Base-by-base conservation (phyloP, 2,113 vertebrate species). In the Zapornia atra region DNA sequence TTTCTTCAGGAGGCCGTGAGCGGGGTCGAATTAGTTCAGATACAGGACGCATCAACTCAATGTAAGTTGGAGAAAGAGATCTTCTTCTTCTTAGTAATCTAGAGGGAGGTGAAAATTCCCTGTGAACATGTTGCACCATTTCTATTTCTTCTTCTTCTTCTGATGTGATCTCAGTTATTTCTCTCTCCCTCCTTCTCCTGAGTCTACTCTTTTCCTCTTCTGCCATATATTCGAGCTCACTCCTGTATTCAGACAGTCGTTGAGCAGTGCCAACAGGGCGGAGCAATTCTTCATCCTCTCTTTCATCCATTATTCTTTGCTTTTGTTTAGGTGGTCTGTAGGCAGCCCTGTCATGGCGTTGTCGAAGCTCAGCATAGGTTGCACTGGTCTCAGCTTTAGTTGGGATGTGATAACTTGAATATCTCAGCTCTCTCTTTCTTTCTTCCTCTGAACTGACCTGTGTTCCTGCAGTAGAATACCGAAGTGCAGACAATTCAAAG, bases 51-150 rank as follows among this genome's bases (percentile, higher is more conserved):
- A 99, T 99, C 79, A 99, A 90, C 69, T 99, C 98, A 90, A 98
- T 98, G 60, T 99, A 99, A 90, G 99, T 99, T 69, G 99, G 99
- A 90, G 99, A 99, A 92, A 99, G 97, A 26, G 99, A 99, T 88
- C 99, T 98, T 69, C 99, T 98, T 90, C 99, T 98, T 53, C 99
- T 98, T 87, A 99, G 97, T 36, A 98, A 98, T 95, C 98, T 98
- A 59, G 96, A 98, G 83, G 96, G 98, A 46, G 98, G 96, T 46
- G 98, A 98, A 86, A 96, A 98, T 94, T 95, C 97, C 42, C 98
- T 97, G 5, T 97, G 98, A 70, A 98, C 96, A 1, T 88, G 97
- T 94, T 97, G 97, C 25, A 96, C 94, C 95, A 98, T 97, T 97
- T 99, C 98, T 66, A 99, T 92, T 89, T 98, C 97, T 76, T 97